Conservation (phyloP, 1,140 invertebrate genomes). For the Drusus annulatus region DNA sequence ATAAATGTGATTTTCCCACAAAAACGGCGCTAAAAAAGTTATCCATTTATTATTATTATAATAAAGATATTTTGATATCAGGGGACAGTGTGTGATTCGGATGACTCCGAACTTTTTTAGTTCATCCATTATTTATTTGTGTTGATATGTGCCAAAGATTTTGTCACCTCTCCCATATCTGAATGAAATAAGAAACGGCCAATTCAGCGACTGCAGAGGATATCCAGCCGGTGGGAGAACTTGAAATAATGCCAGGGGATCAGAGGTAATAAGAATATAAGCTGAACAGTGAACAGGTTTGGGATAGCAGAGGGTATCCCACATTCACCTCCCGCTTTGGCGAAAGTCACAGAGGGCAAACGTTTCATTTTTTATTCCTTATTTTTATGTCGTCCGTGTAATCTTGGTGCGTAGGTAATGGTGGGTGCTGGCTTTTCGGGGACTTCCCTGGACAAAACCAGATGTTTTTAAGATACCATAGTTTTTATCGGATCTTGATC, state of each 20-base stretch:
- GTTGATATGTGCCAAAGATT: too few species aligned
- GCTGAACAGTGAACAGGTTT: constrained; percentile 57
- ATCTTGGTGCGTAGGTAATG: constrained; percentile 48
- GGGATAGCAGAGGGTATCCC: constrained; percentile 46
- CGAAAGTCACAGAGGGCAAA: constrained; percentile 59
- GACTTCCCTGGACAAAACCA: not conserved
- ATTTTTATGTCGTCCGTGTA: constrained; percentile 43
- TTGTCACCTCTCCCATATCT: not conserved
- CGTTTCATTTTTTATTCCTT: constrained; percentile 38
- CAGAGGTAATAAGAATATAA: constrained; percentile 9
- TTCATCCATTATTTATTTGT: too few species aligned
- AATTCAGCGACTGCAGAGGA: constrained; percentile 7
- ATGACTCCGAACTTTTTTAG: too few species aligned
- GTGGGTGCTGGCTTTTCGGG: not conserved
- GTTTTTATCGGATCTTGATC: too few species aligned
- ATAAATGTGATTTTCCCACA: too few species aligned
- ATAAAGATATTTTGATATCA: too few species aligned
- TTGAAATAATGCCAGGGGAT: constrained; percentile 15
- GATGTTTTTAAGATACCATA: too few species aligned
- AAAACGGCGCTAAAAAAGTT: too few species aligned
- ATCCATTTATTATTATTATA: too few species aligned
- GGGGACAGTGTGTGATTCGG: too few species aligned
- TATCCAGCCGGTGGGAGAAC: constrained; percentile 9
- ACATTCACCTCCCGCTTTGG: constrained; percentile 29
- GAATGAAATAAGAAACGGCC: not conserved